These are phyloP conservation scores for Ichneumoninae sp. DNA, from an alignment of 2,888 invertebrate species.

Conservation along the genomic window DNA sequence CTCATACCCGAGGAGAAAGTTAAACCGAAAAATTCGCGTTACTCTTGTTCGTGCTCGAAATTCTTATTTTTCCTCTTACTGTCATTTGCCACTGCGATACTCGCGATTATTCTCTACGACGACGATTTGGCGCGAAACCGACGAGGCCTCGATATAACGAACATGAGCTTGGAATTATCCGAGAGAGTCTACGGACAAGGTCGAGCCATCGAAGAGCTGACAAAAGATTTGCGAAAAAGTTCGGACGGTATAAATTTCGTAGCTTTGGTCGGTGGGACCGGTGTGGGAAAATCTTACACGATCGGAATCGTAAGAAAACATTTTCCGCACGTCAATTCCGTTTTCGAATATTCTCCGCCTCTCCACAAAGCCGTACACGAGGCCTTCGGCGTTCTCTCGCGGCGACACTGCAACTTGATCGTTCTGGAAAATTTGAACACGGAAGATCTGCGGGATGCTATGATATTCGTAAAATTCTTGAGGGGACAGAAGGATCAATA, in stretches of 20 bases:
- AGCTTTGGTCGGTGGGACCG: constrained; percentile 78
- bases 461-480: constrained; percentile 68
- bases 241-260: constrained; percentile 72
- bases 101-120: constrained; percentile 59
- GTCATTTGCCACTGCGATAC: constrained; percentile 56
- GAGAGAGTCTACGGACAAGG: constrained; percentile 77
- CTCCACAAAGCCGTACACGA: constrained; percentile 58
- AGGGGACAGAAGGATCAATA: constrained; percentile 56
- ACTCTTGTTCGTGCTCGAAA: constrained; percentile 41
- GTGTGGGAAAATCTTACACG: constrained; percentile 81
- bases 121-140: constrained; percentile 61
- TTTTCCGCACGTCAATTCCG: constrained; percentile 66
- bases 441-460: constrained; percentile 71
- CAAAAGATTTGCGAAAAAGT: constrained; percentile 64
- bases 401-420: constrained; percentile 76
- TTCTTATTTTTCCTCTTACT: constrained; percentile 64
- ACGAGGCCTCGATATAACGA: constrained; percentile 71
- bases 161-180: constrained; percentile 71
- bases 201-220: constrained; percentile 71
- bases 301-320: constrained; percentile 76
- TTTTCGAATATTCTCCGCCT: constrained; percentile 74
- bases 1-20: constrained; percentile 54
- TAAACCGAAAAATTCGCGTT: constrained; percentile 29
- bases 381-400: constrained; percentile 68
- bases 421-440: constrained; percentile 78